Evolutionary conservation across 1,140 invertebrate species (phyloP).

Genomic region (Stegodyphus dumicola): DNA sequence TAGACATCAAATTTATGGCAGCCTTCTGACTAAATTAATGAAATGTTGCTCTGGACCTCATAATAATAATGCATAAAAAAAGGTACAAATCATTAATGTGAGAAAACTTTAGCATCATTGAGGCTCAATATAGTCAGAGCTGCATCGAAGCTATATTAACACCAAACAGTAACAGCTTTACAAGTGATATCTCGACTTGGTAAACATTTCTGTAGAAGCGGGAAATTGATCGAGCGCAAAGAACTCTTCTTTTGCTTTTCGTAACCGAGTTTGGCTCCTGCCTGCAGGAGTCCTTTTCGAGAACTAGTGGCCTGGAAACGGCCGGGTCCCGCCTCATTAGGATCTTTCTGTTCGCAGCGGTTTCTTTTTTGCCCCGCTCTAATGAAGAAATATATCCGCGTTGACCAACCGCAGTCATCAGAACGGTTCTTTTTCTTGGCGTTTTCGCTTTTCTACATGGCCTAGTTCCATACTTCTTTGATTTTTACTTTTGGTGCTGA

Average conservation of each 20-base stretch:
- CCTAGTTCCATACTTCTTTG: too few relatives aligned
- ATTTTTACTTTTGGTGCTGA: too few relatives aligned
- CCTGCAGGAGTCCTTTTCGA: constrained; percentile 21
- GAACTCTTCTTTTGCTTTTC: neutral
- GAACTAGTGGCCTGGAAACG: constrained; percentile 40
- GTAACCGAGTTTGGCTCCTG: constrained; percentile 30
- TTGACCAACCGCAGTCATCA: constrained; percentile 33
- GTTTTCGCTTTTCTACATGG: too few relatives aligned
- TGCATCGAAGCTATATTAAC: too few relatives aligned
- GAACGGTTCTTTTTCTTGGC: constrained; percentile 5
- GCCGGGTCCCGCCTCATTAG: constrained; percentile 36
- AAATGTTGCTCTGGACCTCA: too few relatives aligned
- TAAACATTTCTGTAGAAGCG: constrained; percentile 15
- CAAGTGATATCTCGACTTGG: constrained; percentile 15
- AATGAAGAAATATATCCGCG: constrained; percentile 52
- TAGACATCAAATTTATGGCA: too few relatives aligned
- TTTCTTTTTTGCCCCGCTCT: constrained; percentile 32
- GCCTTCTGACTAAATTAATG: too few relatives aligned
- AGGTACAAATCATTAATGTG: too few relatives aligned
- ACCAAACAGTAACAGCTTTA: too few relatives aligned
- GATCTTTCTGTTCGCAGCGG: constrained; percentile 8
- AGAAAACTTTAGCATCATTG: too few relatives aligned
- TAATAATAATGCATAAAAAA: too few relatives aligned
- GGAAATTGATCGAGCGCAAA: constrained; percentile 29
- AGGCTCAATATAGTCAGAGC: too few relatives aligned